Conservation (phyloP, 2,113 vertebrate species). For the Notarius quadriscutis region DNA sequence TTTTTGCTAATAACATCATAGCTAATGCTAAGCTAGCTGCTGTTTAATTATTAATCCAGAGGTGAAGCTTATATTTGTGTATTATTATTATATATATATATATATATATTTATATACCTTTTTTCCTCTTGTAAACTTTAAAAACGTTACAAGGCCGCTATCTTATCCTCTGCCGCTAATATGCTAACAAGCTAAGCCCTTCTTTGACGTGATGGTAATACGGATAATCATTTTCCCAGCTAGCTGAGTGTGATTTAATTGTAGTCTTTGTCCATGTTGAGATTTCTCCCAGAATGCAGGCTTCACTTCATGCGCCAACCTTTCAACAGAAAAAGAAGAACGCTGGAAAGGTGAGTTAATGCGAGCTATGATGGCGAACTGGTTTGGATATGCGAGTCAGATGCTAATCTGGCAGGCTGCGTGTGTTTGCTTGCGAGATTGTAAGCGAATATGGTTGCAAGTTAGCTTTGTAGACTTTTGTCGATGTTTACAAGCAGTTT, state of each 20-base stretch:
- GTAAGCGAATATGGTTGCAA: not conserved
- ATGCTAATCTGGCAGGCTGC: not conserved
- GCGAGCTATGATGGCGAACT: too few species aligned
- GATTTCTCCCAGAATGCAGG: constrained; percentile 45
- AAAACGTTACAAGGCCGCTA: not conserved
- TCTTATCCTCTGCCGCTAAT: not conserved
- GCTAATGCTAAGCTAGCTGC: not conserved
- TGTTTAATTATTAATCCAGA: not conserved
- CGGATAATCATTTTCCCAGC: not conserved
- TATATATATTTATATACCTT: not conserved
- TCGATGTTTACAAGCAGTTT: not conserved
- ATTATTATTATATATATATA: not conserved
- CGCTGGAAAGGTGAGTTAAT: constrained; percentile 55
- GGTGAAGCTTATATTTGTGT: not conserved
- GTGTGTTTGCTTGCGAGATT: not conserved
- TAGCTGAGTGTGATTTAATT: not conserved
- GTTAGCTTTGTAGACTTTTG: not conserved
- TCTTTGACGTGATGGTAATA: not conserved
- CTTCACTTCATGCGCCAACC: not conserved
- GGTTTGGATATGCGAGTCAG: not conserved
- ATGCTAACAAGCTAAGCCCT: not conserved
- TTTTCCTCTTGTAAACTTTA: too few species aligned
- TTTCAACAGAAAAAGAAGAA: constrained; percentile 52
- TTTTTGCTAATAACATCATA: not conserved
- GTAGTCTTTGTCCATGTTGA: not conserved